Percentiles rank a stretch among this genome's conserved stretches.
Evolutionary conservation across 2,797 vertebrate species (phyloP).

Genomic region (Cirrhinus molitorella): DNA sequence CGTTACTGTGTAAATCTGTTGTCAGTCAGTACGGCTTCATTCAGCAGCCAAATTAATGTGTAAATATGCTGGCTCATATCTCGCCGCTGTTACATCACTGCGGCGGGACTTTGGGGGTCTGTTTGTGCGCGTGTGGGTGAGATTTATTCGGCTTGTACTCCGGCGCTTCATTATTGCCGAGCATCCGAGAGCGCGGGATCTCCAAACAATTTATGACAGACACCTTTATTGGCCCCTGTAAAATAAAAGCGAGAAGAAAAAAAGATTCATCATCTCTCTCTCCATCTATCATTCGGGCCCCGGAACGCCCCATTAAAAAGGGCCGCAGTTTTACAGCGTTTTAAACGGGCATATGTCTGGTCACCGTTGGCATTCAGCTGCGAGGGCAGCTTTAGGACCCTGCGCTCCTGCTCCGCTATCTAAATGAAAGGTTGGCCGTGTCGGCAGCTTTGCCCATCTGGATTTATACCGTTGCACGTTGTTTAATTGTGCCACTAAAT

Average conservation of each 20-base stretch:
- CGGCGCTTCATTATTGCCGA: conserved; percentile 63
- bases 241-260: conserved; percentile 56
- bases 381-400: conserved; percentile 60
- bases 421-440: conserved; percentile 53
- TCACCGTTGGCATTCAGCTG: conserved; percentile 58
- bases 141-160: conserved; percentile 64
- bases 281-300: conserved; percentile 56
- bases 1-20: conserved; percentile 39
- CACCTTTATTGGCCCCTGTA: conserved; percentile 66
- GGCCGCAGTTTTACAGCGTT: conserved; percentile 54
- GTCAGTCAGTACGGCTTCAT: conserved; percentile 7
- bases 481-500: conserved; percentile 67
- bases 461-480: conserved; percentile 51
- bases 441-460: conserved; percentile 49
- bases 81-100: conserved; percentile 48
- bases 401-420: conserved; percentile 43
- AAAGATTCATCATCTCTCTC: conserved; percentile 64
- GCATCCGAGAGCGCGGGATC: conserved; percentile 62
- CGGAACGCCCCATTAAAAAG: conserved; percentile 62
- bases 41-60: conserved; percentile 49
- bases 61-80: conserved; percentile 55
- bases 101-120: conserved; percentile 36
- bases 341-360: conserved; percentile 67
- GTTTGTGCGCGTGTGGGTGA: conserved; percentile 45
- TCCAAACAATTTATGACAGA: conserved; percentile 68